Conservation (phyloP, 2,113 vertebrate species). For the Rutilus rutilus region DNA sequence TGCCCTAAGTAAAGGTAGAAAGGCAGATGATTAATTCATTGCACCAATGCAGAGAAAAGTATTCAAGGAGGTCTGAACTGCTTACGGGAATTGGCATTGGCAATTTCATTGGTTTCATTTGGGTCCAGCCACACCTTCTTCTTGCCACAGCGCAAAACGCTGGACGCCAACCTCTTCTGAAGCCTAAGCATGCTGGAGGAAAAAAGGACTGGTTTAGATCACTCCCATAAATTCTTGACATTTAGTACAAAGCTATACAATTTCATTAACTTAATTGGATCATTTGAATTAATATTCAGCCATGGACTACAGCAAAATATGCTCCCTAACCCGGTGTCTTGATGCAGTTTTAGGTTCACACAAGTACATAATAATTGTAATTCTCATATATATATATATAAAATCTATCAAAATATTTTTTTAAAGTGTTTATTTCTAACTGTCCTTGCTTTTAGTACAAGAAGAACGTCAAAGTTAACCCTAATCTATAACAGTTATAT, state of each 20-base stretch:
- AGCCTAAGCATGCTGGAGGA: slow-evolving; percentile 90
- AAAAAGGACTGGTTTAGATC: neutral
- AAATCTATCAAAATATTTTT: no score
- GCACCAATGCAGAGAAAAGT: neutral
- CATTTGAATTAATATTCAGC: neutral
- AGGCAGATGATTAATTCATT: neutral
- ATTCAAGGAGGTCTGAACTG: neutral
- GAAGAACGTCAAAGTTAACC: neutral
- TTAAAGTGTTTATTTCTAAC: neutral
- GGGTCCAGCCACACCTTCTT: slow-evolving; percentile 98
- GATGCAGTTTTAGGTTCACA: neutral
- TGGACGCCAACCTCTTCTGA: slow-evolving; percentile 95
- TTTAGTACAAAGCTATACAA: neutral
- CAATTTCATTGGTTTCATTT: slow-evolving; percentile 96
- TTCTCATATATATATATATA: no score
- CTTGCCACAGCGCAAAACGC: slow-evolving; percentile 94
- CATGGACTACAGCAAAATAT: neutral
- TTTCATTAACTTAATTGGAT: neutral
- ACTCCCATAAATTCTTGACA: neutral
- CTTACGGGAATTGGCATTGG: slow-evolving; percentile 94
- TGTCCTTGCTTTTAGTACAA: neutral
- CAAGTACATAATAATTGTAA: neutral
- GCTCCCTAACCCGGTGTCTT: neutral
- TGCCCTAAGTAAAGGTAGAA: slow-evolving; percentile 77
- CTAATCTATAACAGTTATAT: neutral